phyloP scores from a whole-genome alignment of 2,797 vertebrate species.

The Epinephelus coioides region DNA sequence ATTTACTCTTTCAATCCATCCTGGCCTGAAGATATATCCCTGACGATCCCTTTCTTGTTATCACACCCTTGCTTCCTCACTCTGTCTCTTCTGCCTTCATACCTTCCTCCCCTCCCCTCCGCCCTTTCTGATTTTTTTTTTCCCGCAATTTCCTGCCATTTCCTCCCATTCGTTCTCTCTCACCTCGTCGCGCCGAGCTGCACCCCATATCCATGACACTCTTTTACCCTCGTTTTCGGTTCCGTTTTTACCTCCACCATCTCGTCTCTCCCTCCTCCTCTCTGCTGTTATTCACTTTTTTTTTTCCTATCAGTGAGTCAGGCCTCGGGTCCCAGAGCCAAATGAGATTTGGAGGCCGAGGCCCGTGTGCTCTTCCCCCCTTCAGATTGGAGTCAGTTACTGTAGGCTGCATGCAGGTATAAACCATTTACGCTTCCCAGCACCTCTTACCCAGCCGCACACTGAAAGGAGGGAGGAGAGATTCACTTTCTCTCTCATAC shows the following conservation, averaged over 20 bases:
- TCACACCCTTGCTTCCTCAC: slow-evolving; percentile 31
- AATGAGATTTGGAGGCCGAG: slow-evolving; percentile 84
- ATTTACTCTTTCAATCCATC: slow-evolving; percentile 76
- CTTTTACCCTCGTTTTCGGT: slow-evolving; percentile 48
- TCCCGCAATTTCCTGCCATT: slow-evolving; percentile 62
- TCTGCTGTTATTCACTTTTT: slow-evolving; percentile 69
- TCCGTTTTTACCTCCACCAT: slow-evolving; percentile 40
- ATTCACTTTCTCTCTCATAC: slow-evolving; percentile 21
- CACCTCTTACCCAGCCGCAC: slow-evolving; percentile 39
- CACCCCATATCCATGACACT: slow-evolving; percentile 53
- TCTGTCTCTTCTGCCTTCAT: slow-evolving; percentile 33
- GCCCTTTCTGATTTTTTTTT: slow-evolving; percentile 21
- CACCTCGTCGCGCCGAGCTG: slow-evolving; percentile 30
- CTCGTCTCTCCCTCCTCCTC: slow-evolving; percentile 25
- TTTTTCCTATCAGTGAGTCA: slow-evolving; percentile 62
- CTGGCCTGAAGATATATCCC: slow-evolving; percentile 48
- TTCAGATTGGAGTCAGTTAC: slow-evolving; percentile 77
- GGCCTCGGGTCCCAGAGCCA: slow-evolving; percentile 74
- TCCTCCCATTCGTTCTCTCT: slow-evolving; percentile 60
- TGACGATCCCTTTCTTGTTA: slow-evolving; percentile 34
- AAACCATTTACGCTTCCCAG: slow-evolving; percentile 73
- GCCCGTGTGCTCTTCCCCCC: slow-evolving; percentile 48
- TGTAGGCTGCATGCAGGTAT: slow-evolving; percentile 79
- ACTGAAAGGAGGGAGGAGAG: slow-evolving; percentile 20
- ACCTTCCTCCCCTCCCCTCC: slow-evolving; percentile 18